Base-by-base conservation (phyloP, 2,113 vertebrate genomes). In the Zingel zingel region DNA sequence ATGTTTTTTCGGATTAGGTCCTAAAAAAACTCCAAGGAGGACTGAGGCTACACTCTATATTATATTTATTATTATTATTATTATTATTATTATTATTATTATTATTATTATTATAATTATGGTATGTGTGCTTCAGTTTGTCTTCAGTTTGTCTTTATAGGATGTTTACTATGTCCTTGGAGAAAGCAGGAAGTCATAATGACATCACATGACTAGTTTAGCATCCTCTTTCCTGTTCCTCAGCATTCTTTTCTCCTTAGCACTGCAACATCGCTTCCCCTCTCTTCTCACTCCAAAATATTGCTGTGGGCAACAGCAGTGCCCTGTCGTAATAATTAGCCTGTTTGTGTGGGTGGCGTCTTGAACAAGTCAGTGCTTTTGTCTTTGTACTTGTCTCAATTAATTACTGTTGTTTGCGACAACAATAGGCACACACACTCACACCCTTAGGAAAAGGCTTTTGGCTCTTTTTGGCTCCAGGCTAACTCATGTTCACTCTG, bases 291-390 rank as follows among this genome's bases (percentile, higher is more conserved):
- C 33, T 54, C 59, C 43, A 64, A 11, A 74, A 74, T 33, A 81
- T 57, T 21, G 75, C 87, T 67, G 19, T 57, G 27, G 89, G 85
- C 82, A 78, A 59, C 30, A 45, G 50, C 33, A 51, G 15, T 39
- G 50, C 75, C 74, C 21, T 69, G 45, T 71, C 51, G 70, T 80
- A 77, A 74, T 79, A 74, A 88, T 84, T 77, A 72, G n/a, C 39
- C 57, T 70, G 72, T 79, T 74, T 73, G 45, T 84, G 77, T 67
- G 73, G 78, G 82, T 83, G 75, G 75, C 64, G 74, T 80, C 79
- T 57, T 77, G 54, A 77, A 72, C 84, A 91, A 83, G 61, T 77
- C 64, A 36, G 25, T 69, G 71, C 67, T 82, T 86, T 86, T 79
- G 65, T 81, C 70, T 83, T 74, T 65, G 16, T 33, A 68, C 62